phyloP scores from a whole-genome alignment of 53 echinoderm and acorn worm genomes.

The Luidia sarsii region DNA sequence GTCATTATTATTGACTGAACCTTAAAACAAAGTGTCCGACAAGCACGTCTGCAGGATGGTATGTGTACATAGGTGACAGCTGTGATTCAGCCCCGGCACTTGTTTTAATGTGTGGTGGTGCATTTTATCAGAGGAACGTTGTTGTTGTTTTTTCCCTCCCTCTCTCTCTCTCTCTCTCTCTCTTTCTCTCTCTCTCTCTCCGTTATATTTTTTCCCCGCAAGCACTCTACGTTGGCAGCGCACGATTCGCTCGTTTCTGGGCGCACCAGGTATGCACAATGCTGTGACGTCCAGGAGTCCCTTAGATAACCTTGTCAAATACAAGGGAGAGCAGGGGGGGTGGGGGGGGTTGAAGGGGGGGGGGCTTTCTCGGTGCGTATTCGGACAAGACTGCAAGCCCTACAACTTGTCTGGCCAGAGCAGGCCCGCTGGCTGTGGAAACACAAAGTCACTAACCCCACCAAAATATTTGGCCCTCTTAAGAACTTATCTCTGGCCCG shows the following conservation, averaged over 20 bases:
- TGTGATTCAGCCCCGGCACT: not conserved
- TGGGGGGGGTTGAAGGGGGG: not conserved
- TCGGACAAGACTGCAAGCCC: slow-evolving; percentile 15
- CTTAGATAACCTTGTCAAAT: slow-evolving; percentile 38
- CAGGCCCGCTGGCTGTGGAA: slow-evolving; percentile 21
- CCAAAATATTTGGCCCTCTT: slow-evolving; percentile 47
- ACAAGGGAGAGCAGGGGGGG: not conserved
- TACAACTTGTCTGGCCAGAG: not conserved
- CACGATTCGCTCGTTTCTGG: too few relatives aligned
- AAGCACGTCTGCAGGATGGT: not conserved
- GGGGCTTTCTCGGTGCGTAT: not conserved
- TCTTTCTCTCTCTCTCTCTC: too few relatives aligned
- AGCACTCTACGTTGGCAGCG: too few relatives aligned
- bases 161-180: too few relatives aligned
- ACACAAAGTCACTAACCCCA: slow-evolving; percentile 54
- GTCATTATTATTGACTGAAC: not conserved
- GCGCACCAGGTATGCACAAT: slow-evolving; percentile 33
- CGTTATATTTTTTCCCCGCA: too few relatives aligned
- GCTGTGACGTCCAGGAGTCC: not conserved
- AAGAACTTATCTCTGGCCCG: slow-evolving; percentile 39
- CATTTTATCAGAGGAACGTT: slow-evolving; percentile 27
- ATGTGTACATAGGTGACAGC: slow-evolving; percentile 4
- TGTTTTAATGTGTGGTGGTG: slow-evolving; percentile 5
- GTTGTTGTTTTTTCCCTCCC: slow-evolving; percentile 3
- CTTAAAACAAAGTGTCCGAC: not conserved